phyloP scores from a whole-genome alignment of 1,140 invertebrate species.

The Tetramorium alpestre region DNA sequence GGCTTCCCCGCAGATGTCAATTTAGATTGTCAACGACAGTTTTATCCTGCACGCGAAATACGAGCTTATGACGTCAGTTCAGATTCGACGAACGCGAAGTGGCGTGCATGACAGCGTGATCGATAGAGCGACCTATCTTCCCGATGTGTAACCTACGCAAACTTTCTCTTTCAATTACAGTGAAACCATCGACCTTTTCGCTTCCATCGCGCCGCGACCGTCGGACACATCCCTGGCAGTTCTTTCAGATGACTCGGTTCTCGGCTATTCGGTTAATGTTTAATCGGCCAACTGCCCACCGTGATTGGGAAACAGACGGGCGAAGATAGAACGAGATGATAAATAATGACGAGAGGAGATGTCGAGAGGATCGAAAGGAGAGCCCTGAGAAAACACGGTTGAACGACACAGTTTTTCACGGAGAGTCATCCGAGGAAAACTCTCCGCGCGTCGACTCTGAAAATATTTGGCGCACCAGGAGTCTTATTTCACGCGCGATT shows the following conservation, averaged over 20 bases:
- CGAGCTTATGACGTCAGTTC: conserved; percentile 33
- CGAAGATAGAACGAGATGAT: conserved; percentile 24
- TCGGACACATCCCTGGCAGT: conserved; percentile 14
- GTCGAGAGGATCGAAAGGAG: background rate
- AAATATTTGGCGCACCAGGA: background rate
- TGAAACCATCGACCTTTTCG: conserved; percentile 25
- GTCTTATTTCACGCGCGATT: background rate
- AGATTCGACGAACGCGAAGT: conserved; percentile 26
- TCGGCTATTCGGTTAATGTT: conserved; percentile 57
- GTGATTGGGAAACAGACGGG: background rate
- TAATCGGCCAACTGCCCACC: conserved; percentile 53
- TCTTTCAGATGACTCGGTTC: background rate
- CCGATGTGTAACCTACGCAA: conserved; percentile 26
- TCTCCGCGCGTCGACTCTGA: background rate
- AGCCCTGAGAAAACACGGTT: background rate
- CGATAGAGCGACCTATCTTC: conserved; percentile 53
- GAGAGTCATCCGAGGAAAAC: background rate
- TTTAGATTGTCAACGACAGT: conserved; percentile 35
- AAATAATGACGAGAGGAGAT: conserved; percentile 10
- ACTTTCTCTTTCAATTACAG: conserved; percentile 41
- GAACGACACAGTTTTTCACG: background rate
- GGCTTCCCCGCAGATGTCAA: background rate
- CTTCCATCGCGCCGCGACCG: background rate
- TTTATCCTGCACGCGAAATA: conserved; percentile 25
- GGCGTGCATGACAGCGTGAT: conserved; percentile 42